phyloP scores from a whole-genome alignment of 2,797 vertebrate species.

The Balearica regulorum region DNA sequence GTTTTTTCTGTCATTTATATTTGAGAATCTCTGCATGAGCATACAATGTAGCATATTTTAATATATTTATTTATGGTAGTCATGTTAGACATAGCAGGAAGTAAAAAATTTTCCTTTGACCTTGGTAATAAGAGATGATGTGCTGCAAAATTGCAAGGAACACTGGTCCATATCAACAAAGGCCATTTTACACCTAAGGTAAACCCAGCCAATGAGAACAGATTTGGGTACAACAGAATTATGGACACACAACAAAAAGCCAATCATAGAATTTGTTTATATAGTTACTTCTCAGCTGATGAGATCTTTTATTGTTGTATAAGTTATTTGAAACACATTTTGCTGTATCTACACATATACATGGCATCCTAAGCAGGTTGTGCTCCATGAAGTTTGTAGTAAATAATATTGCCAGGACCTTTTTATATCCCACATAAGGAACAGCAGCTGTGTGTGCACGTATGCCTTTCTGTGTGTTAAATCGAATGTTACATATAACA shows the following conservation, averaged over 20 bases:
- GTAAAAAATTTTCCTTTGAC: conserved; percentile 17
- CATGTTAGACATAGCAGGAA: neutral
- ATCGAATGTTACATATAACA: neutral
- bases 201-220: neutral
- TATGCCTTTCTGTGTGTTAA: neutral
- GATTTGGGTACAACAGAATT: neutral
- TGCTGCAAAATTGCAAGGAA: neutral
- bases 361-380: neutral
- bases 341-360: neutral
- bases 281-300: neutral
- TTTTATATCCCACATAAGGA: conserved; percentile 36
- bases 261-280: neutral
- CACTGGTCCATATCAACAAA: neutral
- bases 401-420: conserved; percentile 3
- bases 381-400: conserved; percentile 2
- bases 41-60: neutral
- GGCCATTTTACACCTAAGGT: neutral
- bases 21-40: neutral
- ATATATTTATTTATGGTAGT: conserved; percentile 4
- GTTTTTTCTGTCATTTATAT: neutral
- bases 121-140: neutral
- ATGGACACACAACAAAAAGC: neutral
- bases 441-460: neutral
- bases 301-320: neutral
- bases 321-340: neutral